Percentiles rank a stretch among this genome's conserved stretches.
These are phyloP conservation scores for Stenolophus ochropezus DNA, from an alignment of 2,888 invertebrate species.

Conservation along the genomic window DNA sequence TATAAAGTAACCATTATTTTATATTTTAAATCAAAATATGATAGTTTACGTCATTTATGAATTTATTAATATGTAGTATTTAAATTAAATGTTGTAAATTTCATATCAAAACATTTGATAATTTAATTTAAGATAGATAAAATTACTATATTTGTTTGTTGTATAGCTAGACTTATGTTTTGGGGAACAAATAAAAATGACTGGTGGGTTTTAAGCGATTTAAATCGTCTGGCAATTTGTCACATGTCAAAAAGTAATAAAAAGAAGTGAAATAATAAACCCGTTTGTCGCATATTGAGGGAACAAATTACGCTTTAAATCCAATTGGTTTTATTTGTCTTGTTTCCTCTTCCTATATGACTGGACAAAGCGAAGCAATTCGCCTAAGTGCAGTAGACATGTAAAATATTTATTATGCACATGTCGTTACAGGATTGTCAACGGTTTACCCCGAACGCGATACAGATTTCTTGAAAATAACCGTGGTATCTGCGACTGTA, in stretches of 20 bases:
- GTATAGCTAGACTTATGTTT: too few relatives aligned
- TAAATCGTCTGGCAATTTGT: neutral
- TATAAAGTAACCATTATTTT: too few relatives aligned
- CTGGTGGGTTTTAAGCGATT: neutral
- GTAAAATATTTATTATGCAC: conserved; percentile 46
- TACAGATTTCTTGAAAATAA: conserved; percentile 40
- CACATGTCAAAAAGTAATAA: neutral
- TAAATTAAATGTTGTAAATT: too few relatives aligned
- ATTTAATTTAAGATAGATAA: too few relatives aligned
- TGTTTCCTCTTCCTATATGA: neutral
- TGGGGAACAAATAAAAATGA: neutral
- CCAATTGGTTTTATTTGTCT: neutral
- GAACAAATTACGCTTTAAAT: neutral
- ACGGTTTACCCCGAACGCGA: conserved; percentile 24
- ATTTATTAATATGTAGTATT: too few relatives aligned
- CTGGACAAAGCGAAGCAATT: conserved; percentile 6
- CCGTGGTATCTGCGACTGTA: conserved; percentile 35
- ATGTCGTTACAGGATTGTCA: conserved; percentile 40
- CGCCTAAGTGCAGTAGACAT: conserved; percentile 2
- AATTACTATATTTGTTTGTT: too few relatives aligned
- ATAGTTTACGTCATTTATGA: too few relatives aligned
- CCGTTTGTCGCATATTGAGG: neutral
- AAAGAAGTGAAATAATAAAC: neutral
- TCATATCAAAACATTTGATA: too few relatives aligned
- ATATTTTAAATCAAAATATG: too few relatives aligned